Evolutionary conservation across 2,888 invertebrate genomes (phyloP), one percentile per base, ranked within the genome.

Genomic region (Limenitis arthemis): DNA sequence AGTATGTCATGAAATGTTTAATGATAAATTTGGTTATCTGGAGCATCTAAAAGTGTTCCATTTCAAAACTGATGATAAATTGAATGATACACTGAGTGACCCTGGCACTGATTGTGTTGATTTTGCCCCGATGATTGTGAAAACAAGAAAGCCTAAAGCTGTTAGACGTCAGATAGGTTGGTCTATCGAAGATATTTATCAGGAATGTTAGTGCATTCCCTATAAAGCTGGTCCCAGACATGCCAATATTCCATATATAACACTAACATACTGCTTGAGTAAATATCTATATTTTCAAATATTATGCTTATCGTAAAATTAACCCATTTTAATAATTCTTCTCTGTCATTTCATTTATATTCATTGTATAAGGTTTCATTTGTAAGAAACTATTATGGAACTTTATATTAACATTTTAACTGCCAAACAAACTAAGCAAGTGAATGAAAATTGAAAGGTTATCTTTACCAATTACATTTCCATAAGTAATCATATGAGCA

Each of bases 141-240:
- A 83, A 66, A 75, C 73, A 3, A 75, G 79, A 44, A 76, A 71
- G 61, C 79, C 82, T 1, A 84, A 78, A 63, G 62, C 77, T 31
- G 84, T 83, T 7, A 70, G 85, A 29, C 72, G 85, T 32, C 83
- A 85, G 68, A 86, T 86, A 66, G 85, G 84, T 73, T 86, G 85
- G 85, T 86, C 85, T 54, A 67, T 81, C 67, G 85, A 85, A 64
- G 85, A 86, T 64, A 86, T 86, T 61, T 86, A 86, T 62, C 85
- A 86, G 68, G n/a, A n/a, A n/a, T n/a, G n/a, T n/a, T n/a, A n/a
- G n/a, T n/a, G n/a, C 43, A 54, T 51, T 57, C 55, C 56, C 56
- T 50, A 20, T 54, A 54, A 67, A 69, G 63, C 61, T 51, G 54
- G 56, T 60, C 64, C 69, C 72, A 66, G 61, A 60, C 83, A 84